Evolutionary conservation across 2,113 vertebrate genomes (phyloP), one percentile per base, ranked within the genome.

Genomic region (Gymnarchus niloticus): DNA sequence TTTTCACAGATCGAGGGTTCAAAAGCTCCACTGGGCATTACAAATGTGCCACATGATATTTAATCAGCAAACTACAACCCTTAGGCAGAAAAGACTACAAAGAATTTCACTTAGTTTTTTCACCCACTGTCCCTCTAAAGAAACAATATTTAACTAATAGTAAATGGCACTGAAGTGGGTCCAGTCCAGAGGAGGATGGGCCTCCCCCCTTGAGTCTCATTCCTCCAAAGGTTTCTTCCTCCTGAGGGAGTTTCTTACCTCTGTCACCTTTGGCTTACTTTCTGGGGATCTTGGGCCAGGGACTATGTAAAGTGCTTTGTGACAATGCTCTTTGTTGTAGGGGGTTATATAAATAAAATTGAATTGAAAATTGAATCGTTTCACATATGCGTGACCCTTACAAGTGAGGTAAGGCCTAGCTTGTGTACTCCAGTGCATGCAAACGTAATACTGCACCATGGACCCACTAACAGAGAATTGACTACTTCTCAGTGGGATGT

Each of bases 391-490:
- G 92, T 94, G 92, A 93, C 94, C 92, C 94, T 95, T 93, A 94
- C 91, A 94, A 91, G 92, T 89, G 93, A 94, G 93, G 94, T 97
- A 96, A 96, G 97, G 96, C 95, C 96, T 97, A 95, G 96, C 96
- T 96, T 90, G 94, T 97, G 95, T n/a, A 95, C 94, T 93, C 96
- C 95, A 93, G 93, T 93, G 96, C 94, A 95, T 93, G 95, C 91
- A 92, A 96, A 94, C 94, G 96, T 96, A 97, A 97, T 96, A 95
- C 95, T 95, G 94, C 94, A 95, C 94, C 96, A 96, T 94, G 96
- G 93, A 97, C 96, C 95, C 87, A 91, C 94, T 97, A 97, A 96
- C 96, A 97, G 96, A 98, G 96, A 95, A 96, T 97, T 98, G 98
- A 96, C 95, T 96, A 92, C 95, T 94, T 94, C 95, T 96, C 96